These are phyloP conservation scores for Drosophila kikkawai DNA, from an alignment of 1,140 invertebrate genomes.

Conservation along the genomic window DNA sequence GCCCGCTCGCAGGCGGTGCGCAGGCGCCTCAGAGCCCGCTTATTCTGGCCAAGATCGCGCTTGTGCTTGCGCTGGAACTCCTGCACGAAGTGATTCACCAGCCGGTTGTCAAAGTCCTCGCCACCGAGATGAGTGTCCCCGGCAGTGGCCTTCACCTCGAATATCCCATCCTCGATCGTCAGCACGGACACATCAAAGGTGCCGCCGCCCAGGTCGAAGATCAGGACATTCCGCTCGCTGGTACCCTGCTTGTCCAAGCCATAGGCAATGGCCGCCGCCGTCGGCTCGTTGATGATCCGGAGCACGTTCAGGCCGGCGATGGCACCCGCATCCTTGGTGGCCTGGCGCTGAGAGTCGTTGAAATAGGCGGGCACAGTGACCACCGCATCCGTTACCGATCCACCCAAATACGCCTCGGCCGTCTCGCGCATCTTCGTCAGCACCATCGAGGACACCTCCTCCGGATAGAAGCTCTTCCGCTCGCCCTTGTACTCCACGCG, in stretches of 20 bases:
- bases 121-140: constrained; percentile 99
- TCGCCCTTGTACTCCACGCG: constrained; percentile 96
- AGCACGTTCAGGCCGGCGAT: constrained; percentile 94
- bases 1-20: constrained; percentile 97
- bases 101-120: constrained; percentile 96
- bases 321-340: constrained; percentile 95
- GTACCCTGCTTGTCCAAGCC: constrained; percentile 98
- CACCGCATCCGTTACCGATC: constrained; percentile 94
- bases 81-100: constrained; percentile 98
- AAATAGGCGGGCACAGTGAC: constrained; percentile 97
- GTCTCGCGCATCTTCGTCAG: constrained; percentile 97
- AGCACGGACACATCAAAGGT: constrained; percentile 99
- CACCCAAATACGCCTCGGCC: constrained; percentile 96
- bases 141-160: constrained; percentile 98
- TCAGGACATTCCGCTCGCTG: constrained; percentile 93
- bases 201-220: constrained; percentile 98
- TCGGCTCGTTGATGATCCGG: constrained; percentile 97
- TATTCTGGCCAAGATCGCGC: constrained; percentile 95
- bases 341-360: constrained; percentile 96
- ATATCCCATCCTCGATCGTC: constrained; percentile 97
- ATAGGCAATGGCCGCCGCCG: constrained; percentile 99
- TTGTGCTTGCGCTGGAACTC: constrained; percentile 99
- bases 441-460: constrained; percentile 96
- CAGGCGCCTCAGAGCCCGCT: constrained; percentile 94
- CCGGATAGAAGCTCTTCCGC: constrained; percentile 94